These are phyloP conservation scores for Lateolabrax maculatus DNA, from an alignment of 2,797 vertebrate genomes.

Conservation along the genomic window DNA sequence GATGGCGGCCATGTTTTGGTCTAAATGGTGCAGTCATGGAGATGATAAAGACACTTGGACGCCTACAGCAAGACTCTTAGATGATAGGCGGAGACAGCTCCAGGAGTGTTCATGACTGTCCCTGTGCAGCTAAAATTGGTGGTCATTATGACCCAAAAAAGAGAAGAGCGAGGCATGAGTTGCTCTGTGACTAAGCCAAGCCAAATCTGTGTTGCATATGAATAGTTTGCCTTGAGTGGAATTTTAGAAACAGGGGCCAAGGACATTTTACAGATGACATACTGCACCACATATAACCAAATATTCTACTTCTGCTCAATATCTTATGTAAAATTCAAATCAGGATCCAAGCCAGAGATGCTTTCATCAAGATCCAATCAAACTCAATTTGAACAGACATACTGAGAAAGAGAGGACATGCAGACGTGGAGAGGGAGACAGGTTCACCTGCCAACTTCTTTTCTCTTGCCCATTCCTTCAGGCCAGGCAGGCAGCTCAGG, in stretches of 20 bases:
- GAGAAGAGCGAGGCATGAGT: constrained; percentile 27
- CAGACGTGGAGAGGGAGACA: constrained; percentile 22
- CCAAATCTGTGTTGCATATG: constrained; percentile 59
- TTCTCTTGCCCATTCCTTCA: constrained; percentile 36
- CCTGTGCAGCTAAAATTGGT: constrained; percentile 43
- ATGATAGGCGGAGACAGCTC: constrained; percentile 38
- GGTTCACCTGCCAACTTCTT: constrained; percentile 22
- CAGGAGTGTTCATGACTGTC: constrained; percentile 35
- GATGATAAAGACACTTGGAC: constrained; percentile 56
- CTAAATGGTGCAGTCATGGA: constrained; percentile 58
- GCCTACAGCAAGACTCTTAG: constrained; percentile 35
- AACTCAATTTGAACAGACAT: constrained; percentile 23
- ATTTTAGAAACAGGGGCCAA: constrained; percentile 51
- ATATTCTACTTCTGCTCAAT: constrained; percentile 30
- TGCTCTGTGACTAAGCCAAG: constrained; percentile 63
- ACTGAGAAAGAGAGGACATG: constrained; percentile 14
- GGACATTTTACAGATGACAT: constrained; percentile 56
- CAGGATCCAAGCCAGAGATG: constrained; percentile 6
- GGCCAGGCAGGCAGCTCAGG: constrained; percentile 53
- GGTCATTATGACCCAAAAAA: constrained; percentile 54
- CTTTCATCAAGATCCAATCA: constrained; percentile 30
- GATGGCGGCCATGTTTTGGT: constrained; percentile 31
- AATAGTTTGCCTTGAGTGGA: constrained; percentile 62
- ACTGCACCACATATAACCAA: constrained; percentile 41
- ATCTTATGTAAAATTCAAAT: constrained; percentile 19